Conservation (phyloP, 2,113 vertebrate genomes). For the Ciconia stormi region DNA sequence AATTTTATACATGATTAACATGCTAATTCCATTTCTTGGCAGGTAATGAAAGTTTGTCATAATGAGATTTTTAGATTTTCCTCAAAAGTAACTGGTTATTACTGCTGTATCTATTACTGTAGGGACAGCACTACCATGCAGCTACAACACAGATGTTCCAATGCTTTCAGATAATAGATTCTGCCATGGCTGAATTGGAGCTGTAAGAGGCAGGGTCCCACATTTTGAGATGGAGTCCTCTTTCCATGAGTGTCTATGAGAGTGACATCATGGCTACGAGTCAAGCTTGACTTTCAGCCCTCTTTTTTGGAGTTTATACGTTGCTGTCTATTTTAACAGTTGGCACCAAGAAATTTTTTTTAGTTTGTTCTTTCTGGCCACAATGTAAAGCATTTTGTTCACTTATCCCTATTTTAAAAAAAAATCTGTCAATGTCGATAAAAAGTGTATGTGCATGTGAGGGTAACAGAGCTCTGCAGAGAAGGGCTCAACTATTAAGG, state of each 20-base stretch:
- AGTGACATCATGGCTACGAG: background rate
- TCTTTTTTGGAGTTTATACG: background rate
- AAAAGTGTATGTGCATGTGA: background rate
- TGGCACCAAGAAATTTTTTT: background rate
- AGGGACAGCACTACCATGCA: background rate
- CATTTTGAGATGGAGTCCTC: background rate
- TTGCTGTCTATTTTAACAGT: conserved; percentile 38
- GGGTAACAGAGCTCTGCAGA: background rate
- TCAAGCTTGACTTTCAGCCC: background rate
- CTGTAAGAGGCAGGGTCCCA: background rate
- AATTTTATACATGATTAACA: background rate
- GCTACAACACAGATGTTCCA: background rate
- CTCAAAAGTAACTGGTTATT: background rate
- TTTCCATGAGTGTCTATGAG: background rate
- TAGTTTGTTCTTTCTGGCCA: conserved; percentile 20
- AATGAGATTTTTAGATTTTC: background rate
- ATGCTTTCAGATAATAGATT: background rate
- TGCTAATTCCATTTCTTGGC: background rate
- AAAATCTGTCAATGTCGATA: background rate
- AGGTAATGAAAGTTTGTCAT: background rate
- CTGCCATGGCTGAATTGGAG: background rate
- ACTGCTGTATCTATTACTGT: background rate
- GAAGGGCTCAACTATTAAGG: background rate
- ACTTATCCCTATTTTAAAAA: background rate
- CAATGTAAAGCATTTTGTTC: conserved; percentile 13